Percentiles rank a stretch among this genome's conserved stretches.
phyloP scores from a whole-genome alignment of 2,888 invertebrate genomes.

The Clepsis dumicolana region DNA sequence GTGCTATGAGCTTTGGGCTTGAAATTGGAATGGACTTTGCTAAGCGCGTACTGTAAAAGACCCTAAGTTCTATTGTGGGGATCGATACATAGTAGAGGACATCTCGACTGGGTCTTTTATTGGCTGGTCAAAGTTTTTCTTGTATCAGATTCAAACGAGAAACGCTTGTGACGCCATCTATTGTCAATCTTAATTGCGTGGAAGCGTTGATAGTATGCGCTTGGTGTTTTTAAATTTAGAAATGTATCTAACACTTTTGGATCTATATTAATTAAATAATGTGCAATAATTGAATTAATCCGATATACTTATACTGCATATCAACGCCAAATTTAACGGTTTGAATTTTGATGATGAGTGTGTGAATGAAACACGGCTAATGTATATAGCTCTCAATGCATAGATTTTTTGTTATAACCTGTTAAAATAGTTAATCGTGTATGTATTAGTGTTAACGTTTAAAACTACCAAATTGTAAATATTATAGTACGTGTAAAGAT shows the following conservation, averaged over 20 bases:
- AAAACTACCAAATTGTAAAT: constrained; percentile 85
- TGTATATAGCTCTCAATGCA: constrained; percentile 67
- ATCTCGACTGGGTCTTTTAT: not conserved
- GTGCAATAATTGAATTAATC: constrained; percentile 77
- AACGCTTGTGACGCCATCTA: no score
- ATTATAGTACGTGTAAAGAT: constrained; percentile 76
- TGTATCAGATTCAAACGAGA: not conserved
- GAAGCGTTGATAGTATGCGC: constrained; percentile 5
- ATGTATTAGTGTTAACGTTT: constrained; percentile 82
- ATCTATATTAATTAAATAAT: constrained; percentile 59
- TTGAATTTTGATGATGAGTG: constrained; percentile 55
- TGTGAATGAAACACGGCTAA: constrained; percentile 48
- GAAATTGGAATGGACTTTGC: constrained; percentile 51
- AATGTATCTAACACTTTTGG: constrained; percentile 50
- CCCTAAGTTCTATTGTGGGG: not conserved
- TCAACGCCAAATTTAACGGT: constrained; percentile 79
- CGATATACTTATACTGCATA: constrained; percentile 73
- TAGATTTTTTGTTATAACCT: constrained; percentile 75
- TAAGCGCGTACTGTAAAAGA: constrained; percentile 1
- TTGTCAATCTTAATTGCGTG: no score
- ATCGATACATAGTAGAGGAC: not conserved
- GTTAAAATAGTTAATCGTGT: constrained; percentile 80
- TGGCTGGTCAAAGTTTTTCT: not conserved
- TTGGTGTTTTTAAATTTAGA: constrained; percentile 28
- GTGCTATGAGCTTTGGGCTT: constrained; percentile 76